These are phyloP conservation scores for Corythornis cristatus DNA, from an alignment of 2,113 vertebrate species.

Conservation along the genomic window DNA sequence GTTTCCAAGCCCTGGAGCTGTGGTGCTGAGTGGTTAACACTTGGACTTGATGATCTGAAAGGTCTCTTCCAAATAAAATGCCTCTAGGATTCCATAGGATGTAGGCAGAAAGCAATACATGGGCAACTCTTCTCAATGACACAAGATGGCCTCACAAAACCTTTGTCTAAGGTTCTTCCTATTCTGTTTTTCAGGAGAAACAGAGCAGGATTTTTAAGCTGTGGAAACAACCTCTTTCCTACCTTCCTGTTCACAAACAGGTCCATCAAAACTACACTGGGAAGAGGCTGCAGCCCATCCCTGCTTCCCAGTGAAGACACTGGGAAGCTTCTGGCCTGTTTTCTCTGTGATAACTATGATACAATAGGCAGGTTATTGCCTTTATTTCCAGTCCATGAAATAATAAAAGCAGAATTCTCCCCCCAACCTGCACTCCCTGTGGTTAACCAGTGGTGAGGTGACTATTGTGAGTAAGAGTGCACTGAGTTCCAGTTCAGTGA, in stretches of 20 bases:
- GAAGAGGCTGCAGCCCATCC: not conserved
- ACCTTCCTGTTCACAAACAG: not conserved
- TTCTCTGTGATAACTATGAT: not conserved
- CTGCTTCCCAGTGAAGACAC: not conserved
- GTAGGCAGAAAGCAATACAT: rapidly evolving
- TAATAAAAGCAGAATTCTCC: not conserved
- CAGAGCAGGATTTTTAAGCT: not conserved
- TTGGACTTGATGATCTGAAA: not conserved
- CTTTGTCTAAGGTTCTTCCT: not conserved
- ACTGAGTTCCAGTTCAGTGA: not conserved
- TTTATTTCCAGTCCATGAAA: not conserved
- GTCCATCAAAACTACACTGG: rapidly evolving
- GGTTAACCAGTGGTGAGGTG: not conserved
- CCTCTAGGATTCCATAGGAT: not conserved
- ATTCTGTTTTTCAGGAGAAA: not conserved
- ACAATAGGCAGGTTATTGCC: not conserved
- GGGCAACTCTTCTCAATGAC: not conserved
- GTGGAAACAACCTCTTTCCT: not conserved
- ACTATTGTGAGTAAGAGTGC: not conserved
- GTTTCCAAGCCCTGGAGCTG: too few relatives aligned
- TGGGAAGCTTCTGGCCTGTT: not conserved
- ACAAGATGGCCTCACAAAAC: not conserved
- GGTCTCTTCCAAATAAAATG: not conserved
- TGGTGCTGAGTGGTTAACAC: too few relatives aligned
- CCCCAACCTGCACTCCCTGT: not conserved